These are phyloP conservation scores for Adineta ricciae DNA, from an alignment of 2,888 invertebrate genomes.

Conservation along the genomic window DNA sequence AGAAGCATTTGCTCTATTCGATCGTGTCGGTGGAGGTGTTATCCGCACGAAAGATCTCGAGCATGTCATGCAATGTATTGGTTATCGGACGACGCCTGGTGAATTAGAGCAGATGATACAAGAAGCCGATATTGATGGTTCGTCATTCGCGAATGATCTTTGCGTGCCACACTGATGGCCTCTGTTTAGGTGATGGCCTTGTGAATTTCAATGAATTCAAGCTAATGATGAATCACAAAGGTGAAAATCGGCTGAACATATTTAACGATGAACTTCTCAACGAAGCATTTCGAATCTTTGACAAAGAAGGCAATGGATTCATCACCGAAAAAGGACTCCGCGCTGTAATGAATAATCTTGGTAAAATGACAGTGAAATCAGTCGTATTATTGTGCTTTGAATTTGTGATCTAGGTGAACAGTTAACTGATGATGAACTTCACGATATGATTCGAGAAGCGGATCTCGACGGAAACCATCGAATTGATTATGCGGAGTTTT, in stretches of 20 bases:
- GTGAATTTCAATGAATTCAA: constrained; percentile 12
- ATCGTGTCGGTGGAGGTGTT: not conserved
- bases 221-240: not conserved
- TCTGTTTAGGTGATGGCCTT: constrained; percentile 4
- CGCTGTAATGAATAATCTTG: not conserved
- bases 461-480: constrained; percentile 4
- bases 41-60: not conserved
- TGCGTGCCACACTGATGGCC: too few relatives aligned
- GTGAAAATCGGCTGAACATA: not conserved
- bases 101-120: not conserved
- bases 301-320: constrained; percentile 14
- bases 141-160: too few relatives aligned
- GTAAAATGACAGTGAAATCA: not conserved
- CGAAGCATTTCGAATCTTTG: constrained; percentile 12
- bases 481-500: constrained; percentile 7
- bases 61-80: not conserved
- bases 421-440: constrained; percentile 7
- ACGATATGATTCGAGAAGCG: constrained; percentile 14
- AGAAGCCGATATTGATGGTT: constrained; percentile 13
- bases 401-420: not conserved
- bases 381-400: too few relatives aligned
- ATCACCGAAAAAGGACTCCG: constrained; percentile 2
- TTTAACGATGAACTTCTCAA: constrained; percentile 17
- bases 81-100: not conserved
- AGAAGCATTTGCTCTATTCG: constrained; percentile 17